Evolutionary conservation across 2,113 vertebrate genomes (phyloP).

Genomic region (Dromiciops gliroides): DNA sequence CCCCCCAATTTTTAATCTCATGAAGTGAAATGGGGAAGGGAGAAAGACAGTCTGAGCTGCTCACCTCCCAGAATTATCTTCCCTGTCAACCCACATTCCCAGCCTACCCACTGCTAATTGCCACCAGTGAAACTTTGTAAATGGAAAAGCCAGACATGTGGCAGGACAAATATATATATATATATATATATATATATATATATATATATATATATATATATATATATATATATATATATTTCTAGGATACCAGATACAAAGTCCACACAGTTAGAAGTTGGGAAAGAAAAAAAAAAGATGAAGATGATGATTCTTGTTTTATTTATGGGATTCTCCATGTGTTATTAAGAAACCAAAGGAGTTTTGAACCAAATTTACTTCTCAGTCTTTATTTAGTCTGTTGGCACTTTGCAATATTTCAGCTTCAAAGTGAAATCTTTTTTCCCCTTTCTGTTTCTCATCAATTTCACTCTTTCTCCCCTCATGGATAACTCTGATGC

Average conservation of each 20-base stretch:
- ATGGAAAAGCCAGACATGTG: constrained; percentile 8
- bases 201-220: too few species aligned
- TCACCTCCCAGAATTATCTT: neutral
- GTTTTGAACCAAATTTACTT: constrained; percentile 33
- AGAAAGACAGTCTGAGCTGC: neutral
- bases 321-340: constrained; percentile 28
- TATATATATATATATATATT: neutral
- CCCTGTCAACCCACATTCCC: neutral
- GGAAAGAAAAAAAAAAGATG: constrained; percentile 44
- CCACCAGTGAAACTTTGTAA: neutral
- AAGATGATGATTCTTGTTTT: constrained; percentile 12
- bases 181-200: too few species aligned
- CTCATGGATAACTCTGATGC: neutral
- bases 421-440: neutral
- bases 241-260: constrained; percentile 29
- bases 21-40: neutral
- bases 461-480: constrained; percentile 35
- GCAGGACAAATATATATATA: constrained; percentile 15
- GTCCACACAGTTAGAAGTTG: constrained; percentile 14
- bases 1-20: neutral
- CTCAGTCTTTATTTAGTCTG: neutral
- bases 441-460: neutral
- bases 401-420: constrained; percentile 25
- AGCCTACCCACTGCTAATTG: neutral
- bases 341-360: constrained; percentile 42